Percentiles rank a stretch among this genome's conserved stretches.
Conservation (phyloP, 2,113 vertebrate species). For the Scytalopus superciliaris region DNA sequence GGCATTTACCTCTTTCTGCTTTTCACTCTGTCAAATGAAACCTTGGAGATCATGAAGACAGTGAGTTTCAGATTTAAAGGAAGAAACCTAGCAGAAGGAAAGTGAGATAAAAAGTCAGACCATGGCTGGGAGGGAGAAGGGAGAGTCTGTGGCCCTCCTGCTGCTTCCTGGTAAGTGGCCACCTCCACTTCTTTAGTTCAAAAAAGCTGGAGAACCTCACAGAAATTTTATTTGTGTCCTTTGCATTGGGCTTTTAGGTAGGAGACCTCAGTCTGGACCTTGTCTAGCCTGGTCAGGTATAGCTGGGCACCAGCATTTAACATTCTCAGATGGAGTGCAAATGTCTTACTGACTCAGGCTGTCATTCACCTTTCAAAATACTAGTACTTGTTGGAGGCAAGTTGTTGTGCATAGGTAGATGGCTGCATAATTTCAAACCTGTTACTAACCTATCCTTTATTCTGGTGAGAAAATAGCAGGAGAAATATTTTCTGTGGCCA, state of each 20-base stretch:
- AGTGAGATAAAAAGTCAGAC: not conserved
- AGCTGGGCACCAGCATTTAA: not conserved
- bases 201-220: not conserved
- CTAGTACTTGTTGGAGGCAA: not conserved
- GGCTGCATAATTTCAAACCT: not conserved
- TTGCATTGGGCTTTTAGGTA: not conserved
- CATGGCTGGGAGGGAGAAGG: not conserved
- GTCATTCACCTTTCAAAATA: not conserved
- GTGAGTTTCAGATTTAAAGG: not conserved
- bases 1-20: not conserved
- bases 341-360: not conserved
- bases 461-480: not conserved
- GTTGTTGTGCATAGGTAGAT: not conserved
- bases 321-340: not conserved
- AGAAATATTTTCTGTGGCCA: not conserved
- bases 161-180: not conserved
- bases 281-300: not conserved
- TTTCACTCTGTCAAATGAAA: not conserved
- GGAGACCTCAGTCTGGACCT: not conserved
- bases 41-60: not conserved
- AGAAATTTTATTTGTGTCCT: not conserved
- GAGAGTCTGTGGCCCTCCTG: accelerated
- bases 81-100: not conserved
- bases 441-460: not conserved
- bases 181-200: not conserved